phyloP scores from a whole-genome alignment of 2,797 vertebrate species.

The Halcyon badia region DNA sequence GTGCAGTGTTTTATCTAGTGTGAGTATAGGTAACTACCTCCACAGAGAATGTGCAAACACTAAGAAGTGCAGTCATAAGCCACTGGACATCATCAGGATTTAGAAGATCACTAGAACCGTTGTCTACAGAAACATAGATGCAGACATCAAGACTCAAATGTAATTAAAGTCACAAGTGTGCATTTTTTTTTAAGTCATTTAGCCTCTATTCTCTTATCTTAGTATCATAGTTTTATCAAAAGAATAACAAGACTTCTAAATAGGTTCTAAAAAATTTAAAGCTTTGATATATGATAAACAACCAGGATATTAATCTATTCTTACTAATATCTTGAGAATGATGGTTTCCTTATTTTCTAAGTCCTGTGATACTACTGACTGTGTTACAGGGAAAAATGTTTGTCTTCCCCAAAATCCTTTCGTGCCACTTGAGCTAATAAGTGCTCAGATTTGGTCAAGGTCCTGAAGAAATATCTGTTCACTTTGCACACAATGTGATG shows the following conservation, averaged over 20 bases:
- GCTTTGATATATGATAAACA: neutral
- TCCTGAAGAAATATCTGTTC: neutral
- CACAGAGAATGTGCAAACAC: no score
- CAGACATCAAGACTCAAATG: neutral
- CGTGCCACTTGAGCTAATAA: neutral
- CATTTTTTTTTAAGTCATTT: neutral
- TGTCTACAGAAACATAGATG: neutral
- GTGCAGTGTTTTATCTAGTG: neutral
- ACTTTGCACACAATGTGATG: neutral
- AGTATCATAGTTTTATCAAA: neutral
- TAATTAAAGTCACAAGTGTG: neutral
- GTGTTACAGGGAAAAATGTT: neutral
- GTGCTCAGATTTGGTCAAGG: neutral
- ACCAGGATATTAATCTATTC: neutral
- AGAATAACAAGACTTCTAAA: neutral
- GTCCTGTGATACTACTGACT: neutral
- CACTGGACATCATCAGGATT: neutral
- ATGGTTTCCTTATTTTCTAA: neutral
- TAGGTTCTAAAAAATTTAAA: neutral
- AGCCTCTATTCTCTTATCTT: neutral
- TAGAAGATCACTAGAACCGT: neutral
- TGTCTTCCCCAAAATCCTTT: neutral
- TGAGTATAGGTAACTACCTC: neutral
- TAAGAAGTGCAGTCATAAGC: neutral
- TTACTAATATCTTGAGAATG: neutral